Base-by-base conservation (phyloP, 1,140 invertebrate genomes). In the Sycobia sp. region DNA sequence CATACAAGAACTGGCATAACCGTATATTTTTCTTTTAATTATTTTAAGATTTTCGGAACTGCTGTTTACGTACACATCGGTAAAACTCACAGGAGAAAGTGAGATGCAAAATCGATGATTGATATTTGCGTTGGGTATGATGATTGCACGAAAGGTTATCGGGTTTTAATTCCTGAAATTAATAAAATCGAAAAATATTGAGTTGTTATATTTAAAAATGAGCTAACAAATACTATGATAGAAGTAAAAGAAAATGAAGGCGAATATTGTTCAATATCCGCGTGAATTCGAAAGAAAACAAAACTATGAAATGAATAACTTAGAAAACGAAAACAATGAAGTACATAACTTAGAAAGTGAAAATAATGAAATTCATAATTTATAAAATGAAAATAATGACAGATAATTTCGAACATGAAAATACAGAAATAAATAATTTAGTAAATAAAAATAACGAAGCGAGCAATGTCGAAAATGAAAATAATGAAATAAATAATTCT, bases 31-130 rank as follows among this genome's bases (percentile, higher is more conserved):
- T n/a, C n/a, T n/a, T n/a, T 73, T 50, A 68, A 68, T 29, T 58
- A 73, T 57, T 66, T 71, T 34, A 70, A 50, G 66, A 56, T 67
- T 27, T 72, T 73, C 62, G 73, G 68, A 16, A 51, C 20, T 34
- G 43, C 65, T 18, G 64, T 54, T 11, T 69, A 60, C 44, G 57
- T 63, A 4, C 57, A 62, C 27, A 54, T 69, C 14, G 60, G 47
- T 53, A 53, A 61, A 20, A 27, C 59, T 14, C 58, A 55, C 36
- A 38, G 69, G 57, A 46, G 25, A 10, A 72, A 72, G 34, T 36
- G 64, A 8, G 69, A 70, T 29, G 7, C 32, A 39, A 70, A 69
- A 36, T 51, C 69, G 5, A 39, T 55, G 25, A 25, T 68, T 55
- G 66, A 51, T 44, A 54, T 62, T 46, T 58, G 67, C 25, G 67